phyloP scores from a whole-genome alignment of 2,797 vertebrate species.

The Poecile montanus region DNA sequence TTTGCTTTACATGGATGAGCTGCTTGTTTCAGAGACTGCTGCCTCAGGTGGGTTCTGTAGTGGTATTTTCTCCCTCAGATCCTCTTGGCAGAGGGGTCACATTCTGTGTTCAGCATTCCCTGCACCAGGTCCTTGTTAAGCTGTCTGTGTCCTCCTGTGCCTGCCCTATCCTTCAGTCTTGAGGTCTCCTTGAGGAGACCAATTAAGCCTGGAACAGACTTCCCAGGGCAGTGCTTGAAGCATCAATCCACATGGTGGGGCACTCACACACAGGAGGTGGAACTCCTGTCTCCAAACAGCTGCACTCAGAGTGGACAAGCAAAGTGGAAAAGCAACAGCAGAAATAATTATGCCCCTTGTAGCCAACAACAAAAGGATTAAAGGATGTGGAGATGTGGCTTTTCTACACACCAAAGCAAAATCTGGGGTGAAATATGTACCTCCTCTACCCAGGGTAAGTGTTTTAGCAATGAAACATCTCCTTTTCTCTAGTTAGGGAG shows the following conservation, averaged over 20 bases:
- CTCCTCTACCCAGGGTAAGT: not conserved
- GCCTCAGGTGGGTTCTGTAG: not conserved
- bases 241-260: too few species aligned
- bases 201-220: too few species aligned
- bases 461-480: not conserved
- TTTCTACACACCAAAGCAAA: not conserved
- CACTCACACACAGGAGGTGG: rapidly evolving
- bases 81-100: not conserved
- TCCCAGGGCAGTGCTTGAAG: too few species aligned
- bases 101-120: not conserved
- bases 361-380: not conserved
- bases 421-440: not conserved
- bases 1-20: not conserved
- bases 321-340: not conserved
- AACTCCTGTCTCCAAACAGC: not conserved
- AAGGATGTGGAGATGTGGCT: not conserved
- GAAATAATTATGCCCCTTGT: not conserved
- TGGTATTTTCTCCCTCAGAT: not conserved
- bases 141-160: too few species aligned
- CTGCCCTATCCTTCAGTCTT: too few species aligned
- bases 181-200: too few species aligned
- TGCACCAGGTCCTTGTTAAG: not conserved
- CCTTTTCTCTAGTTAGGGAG: not conserved
- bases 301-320: not conserved
- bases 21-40: not conserved